phyloP scores from a whole-genome alignment of 2,888 invertebrate genomes.

The Sesamia inferens region DNA sequence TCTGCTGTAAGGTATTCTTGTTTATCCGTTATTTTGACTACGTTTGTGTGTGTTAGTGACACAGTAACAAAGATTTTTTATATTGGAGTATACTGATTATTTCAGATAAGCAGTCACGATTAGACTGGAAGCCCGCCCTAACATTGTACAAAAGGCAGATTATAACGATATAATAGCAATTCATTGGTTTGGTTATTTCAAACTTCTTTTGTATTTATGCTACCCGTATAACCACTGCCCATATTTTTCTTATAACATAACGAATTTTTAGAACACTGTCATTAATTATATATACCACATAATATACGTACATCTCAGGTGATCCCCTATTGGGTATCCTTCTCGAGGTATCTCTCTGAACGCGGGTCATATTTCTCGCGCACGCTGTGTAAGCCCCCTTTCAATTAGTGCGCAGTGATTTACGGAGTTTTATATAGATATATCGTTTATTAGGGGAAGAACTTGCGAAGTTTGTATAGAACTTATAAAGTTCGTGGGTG shows the following conservation, averaged over 20 bases:
- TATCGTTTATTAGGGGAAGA: background rate
- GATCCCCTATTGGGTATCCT: background rate
- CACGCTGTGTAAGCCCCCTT: slow-evolving; percentile 61
- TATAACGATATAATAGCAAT: too few relatives aligned
- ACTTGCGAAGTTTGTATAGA: background rate
- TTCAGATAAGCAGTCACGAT: too few relatives aligned
- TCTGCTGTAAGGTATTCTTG: background rate
- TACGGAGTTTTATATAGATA: slow-evolving; percentile 42
- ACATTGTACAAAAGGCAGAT: too few relatives aligned
- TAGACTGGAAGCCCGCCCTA: too few relatives aligned
- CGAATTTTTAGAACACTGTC: background rate
- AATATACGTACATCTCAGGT: background rate
- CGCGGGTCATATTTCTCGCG: slow-evolving; percentile 50
- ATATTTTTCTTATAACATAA: too few relatives aligned
- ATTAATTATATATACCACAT: background rate
- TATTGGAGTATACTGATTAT: background rate
- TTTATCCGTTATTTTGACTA: background rate
- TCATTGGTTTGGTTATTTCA: background rate
- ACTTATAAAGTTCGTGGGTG: too few relatives aligned
- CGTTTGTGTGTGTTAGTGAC: too few relatives aligned
- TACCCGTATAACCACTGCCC: background rate
- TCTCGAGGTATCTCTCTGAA: too few relatives aligned
- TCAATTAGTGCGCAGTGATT: slow-evolving; percentile 71
- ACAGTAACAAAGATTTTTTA: background rate
- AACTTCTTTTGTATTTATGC: background rate